Percentiles rank a stretch among this genome's conserved stretches.
phyloP scores from a whole-genome alignment of 2,888 invertebrate genomes.

The Palloptera scutellata region DNA sequence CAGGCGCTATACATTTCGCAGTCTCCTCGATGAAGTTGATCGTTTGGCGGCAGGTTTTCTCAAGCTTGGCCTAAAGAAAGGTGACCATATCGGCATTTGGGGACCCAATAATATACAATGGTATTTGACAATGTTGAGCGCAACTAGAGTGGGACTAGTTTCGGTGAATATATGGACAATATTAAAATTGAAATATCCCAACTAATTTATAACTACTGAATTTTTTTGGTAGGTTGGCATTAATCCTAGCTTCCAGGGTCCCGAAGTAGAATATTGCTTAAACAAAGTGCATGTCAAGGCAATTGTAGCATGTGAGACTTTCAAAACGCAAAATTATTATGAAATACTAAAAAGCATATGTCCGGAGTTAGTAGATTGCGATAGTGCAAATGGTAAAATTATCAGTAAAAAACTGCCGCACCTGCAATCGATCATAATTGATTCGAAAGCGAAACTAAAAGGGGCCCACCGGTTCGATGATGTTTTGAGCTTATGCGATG shows the following conservation, averaged over 20 bases:
- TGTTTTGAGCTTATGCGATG: conserved; percentile 54
- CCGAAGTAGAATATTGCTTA: conserved; percentile 77
- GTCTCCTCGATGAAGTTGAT: conserved; percentile 68
- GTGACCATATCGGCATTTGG: conserved; percentile 83
- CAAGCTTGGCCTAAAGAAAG: conserved; percentile 73
- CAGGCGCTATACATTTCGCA: conserved; percentile 66
- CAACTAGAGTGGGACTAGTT: conserved; percentile 75
- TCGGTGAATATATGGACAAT: conserved; percentile 66
- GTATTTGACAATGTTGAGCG: conserved; percentile 76
- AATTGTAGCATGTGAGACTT: conserved; percentile 71
- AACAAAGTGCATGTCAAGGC: conserved; percentile 75
- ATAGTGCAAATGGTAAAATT: conserved; percentile 66
- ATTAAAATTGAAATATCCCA: too few relatives aligned
- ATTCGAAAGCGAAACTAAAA: conserved; percentile 53
- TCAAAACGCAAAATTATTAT: conserved; percentile 74
- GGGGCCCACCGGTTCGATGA: conserved; percentile 65
- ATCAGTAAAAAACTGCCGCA: conserved; percentile 64
- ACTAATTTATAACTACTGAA: too few relatives aligned
- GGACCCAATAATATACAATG: conserved; percentile 81
- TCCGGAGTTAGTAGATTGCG: conserved; percentile 67
- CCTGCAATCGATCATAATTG: conserved; percentile 69
- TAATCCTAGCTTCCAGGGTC: conserved; percentile 77
- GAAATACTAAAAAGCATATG: conserved; percentile 69
- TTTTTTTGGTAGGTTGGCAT: conserved; percentile 65
- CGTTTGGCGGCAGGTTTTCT: conserved; percentile 75